Evolutionary conservation across 2,888 invertebrate genomes (phyloP).

Genomic region (Drosophila anomalata): DNA sequence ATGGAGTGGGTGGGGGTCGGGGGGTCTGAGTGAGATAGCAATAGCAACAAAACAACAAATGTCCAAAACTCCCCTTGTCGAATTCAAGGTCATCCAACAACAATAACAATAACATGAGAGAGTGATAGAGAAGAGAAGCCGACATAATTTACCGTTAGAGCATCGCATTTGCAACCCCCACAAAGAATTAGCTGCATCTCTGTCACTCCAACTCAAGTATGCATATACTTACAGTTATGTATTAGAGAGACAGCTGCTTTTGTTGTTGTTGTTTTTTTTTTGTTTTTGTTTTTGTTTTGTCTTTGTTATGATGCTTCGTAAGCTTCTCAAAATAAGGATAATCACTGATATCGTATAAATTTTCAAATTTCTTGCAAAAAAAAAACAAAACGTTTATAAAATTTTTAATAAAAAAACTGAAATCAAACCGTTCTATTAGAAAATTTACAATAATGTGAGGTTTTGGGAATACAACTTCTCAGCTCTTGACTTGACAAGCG

Average conservation of each 20-base stretch:
- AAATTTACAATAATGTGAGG: too few relatives aligned
- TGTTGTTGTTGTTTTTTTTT: constrained; percentile 3
- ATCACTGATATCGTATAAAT: too few relatives aligned
- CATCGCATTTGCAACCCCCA: constrained; percentile 38
- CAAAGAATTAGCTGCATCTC: constrained; percentile 27
- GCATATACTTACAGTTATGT: constrained; percentile 6
- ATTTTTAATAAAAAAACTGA: too few relatives aligned
- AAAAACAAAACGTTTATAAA: too few relatives aligned
- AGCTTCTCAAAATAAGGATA: background rate
- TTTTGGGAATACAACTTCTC: too few relatives aligned
- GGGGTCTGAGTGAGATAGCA: constrained; percentile 8
- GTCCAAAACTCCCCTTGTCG: constrained; percentile 37
- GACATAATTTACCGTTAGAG: constrained; percentile 48
- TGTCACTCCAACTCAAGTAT: constrained; percentile 13
- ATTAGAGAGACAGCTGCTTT: constrained; percentile 6
- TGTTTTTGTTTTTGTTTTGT: background rate
- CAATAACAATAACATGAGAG: constrained; percentile 18
- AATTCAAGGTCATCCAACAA: constrained; percentile 47
- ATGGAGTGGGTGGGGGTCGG: background rate
- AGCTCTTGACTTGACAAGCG: too few relatives aligned
- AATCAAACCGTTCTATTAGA: too few relatives aligned
- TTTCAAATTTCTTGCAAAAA: too few relatives aligned
- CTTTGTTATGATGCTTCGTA: background rate
- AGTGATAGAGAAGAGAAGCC: background rate
- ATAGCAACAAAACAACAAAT: constrained; percentile 7